phyloP scores from a whole-genome alignment of 2,888 invertebrate genomes.

The Stenchaetothrips biformis region DNA sequence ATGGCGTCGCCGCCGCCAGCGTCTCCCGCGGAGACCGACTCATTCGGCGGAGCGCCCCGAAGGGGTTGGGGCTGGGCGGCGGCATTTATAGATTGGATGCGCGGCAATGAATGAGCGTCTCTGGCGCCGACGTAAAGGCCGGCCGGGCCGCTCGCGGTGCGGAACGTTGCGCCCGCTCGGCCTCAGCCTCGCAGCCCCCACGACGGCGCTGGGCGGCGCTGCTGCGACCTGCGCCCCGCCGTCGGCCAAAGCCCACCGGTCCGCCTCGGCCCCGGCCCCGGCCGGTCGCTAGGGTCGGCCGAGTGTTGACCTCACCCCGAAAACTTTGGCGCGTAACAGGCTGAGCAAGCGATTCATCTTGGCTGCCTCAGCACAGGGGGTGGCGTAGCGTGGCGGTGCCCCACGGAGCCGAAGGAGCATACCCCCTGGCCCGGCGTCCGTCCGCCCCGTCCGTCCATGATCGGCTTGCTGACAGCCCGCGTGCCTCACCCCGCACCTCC shows the following conservation, averaged over 20 bases:
- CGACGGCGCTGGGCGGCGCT: not conserved
- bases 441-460: not conserved
- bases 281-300: not conserved
- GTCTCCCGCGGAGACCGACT: too few relatives aligned
- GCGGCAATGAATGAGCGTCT: too few relatives aligned
- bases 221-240: too few relatives aligned
- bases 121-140: too few relatives aligned
- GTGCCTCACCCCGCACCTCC: not conserved
- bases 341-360: not conserved
- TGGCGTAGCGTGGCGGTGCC: not conserved
- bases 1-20: too few relatives aligned
- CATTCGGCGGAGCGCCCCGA: too few relatives aligned
- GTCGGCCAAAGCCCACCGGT: too few relatives aligned
- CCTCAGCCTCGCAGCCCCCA: not conserved
- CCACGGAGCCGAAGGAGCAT: not conserved
- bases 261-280: not conserved
- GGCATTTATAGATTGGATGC: too few relatives aligned
- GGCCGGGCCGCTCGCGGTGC: too few relatives aligned
- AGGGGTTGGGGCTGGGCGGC: too few relatives aligned
- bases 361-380: not conserved
- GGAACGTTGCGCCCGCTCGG: not conserved
- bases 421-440: not conserved
- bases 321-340: not conserved
- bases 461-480: not conserved
- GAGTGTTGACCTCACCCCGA: not conserved